Evolutionary conservation across 2,888 invertebrate genomes (phyloP), one percentile per base, ranked within the genome.

Genomic region (Parnassius apollo): DNA sequence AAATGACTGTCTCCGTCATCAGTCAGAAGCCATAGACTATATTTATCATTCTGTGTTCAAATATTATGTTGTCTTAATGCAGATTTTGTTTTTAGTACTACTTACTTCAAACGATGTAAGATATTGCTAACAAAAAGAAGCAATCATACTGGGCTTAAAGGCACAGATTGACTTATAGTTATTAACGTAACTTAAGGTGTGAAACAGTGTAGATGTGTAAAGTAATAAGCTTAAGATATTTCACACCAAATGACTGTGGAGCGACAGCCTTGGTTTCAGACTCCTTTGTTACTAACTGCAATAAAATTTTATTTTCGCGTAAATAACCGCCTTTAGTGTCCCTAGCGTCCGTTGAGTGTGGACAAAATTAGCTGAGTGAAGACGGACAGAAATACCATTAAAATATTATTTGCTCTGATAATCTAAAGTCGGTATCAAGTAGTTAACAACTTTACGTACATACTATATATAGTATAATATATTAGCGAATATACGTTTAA

Each of bases 221-320:
- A 58, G 35, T 53, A 58, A 58, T 54, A 62, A 48, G 46, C 53
- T 54, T 61, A 50, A 13, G 11, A 54, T 58, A 54, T 56, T 61
- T 57, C 42, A 61, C 50, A 56, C 44, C 46, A 13, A 51, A 56
- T 48, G 44, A 51, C 59, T 56, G 50, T 25, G 56, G 52, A 57
- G 48, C 56, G 63, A 48, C 59, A 59, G 59, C 59, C 63, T 59
- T 59, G 59, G 63, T 46, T 42, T 45, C 48, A 65, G 60, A 61
- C 61, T 70, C 69, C 71, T 75, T 75, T 76, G 73, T 75, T 74
- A 73, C 69, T 69, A 69, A 60, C 65, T 58, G 68, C 61, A 69
- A 75, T 80, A 75, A 76, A 72, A 72, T 72, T 76, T 78, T 75
- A 75, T 77, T 75, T 74, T 78, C 71, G 62, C 67, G 72, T 74